Percentiles rank a stretch among this genome's conserved stretches.
Evolutionary conservation across 2,888 invertebrate genomes (phyloP).

Genomic region (Leptopterna dolabrata): DNA sequence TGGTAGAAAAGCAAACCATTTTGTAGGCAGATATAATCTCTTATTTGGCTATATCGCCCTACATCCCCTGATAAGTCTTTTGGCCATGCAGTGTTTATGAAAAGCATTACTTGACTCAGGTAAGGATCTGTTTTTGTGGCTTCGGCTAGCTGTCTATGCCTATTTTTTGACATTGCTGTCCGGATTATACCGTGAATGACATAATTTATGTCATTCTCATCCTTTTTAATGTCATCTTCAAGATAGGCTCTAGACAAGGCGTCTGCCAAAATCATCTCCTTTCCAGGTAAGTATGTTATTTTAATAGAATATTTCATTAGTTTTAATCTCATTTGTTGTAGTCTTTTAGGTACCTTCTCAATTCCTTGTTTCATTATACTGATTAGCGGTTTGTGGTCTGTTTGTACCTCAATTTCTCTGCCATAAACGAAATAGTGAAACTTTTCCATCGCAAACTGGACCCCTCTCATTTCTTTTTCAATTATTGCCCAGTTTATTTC

Average conservation of each 20-base stretch:
- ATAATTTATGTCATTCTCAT: neutral
- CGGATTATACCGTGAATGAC: neutral
- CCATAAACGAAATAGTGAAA: slow-evolving; percentile 24
- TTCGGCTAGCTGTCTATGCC: no score
- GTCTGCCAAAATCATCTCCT: no score
- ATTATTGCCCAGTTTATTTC: neutral
- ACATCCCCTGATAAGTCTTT: no score
- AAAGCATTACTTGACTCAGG: no score
- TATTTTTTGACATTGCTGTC: no score
- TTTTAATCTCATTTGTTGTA: neutral
- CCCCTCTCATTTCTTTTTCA: neutral
- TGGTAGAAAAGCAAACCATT: neutral
- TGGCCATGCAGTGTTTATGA: no score
- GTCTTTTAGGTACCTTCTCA: neutral
- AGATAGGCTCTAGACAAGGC: neutral
- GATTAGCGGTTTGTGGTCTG: neutral
- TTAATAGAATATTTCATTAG: neutral
- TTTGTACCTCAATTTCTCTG: neutral
- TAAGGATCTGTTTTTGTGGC: no score
- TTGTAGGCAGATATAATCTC: neutral
- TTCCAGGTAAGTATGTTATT: no score
- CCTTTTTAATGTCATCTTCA: neutral
- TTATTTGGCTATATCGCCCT: no score
- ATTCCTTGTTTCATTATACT: neutral
- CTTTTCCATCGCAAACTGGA: neutral